These are phyloP conservation scores for Poeciliopsis presidionis DNA, from an alignment of 2,797 vertebrate species.

Conservation along the genomic window DNA sequence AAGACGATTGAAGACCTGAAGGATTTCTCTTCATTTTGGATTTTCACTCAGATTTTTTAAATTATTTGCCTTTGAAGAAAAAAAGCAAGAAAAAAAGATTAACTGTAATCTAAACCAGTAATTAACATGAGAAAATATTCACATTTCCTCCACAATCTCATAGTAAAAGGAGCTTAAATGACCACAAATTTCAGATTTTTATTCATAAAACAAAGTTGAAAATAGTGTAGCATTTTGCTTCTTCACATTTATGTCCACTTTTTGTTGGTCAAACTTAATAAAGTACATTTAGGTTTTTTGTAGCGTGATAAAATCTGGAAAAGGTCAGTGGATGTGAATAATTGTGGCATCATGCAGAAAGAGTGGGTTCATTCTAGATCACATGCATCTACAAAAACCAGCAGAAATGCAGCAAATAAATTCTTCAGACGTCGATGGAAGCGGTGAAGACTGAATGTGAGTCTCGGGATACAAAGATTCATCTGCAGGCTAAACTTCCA, in stretches of 20 bases:
- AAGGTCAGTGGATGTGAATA: too few species aligned
- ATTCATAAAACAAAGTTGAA: neutral
- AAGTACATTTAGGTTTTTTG: neutral
- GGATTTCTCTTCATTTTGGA: neutral
- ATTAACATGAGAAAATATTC: neutral
- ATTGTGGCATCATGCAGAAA: too few species aligned
- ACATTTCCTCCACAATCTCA: neutral
- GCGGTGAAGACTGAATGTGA: constrained; percentile 3
- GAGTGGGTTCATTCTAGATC: neutral
- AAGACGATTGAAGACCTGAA: neutral
- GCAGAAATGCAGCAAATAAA: constrained; percentile 20
- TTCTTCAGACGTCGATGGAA: constrained; percentile 25
- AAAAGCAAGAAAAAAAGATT: neutral
- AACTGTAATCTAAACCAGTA: neutral
- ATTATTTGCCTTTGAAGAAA: neutral
- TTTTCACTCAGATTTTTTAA: too few species aligned
- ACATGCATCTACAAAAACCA: constrained; percentile 18
- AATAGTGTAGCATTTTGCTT: too few species aligned
- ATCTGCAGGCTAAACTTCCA: constrained; percentile 10
- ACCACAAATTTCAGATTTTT: neutral
- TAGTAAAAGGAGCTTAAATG: too few species aligned
- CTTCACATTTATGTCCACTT: too few species aligned
- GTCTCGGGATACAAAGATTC: constrained; percentile 15
- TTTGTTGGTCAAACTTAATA: too few species aligned
- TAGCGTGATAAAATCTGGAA: neutral